A percentile compares a stretch with the other conserved stretches of the same genome.
Evolutionary conservation across 2,888 invertebrate species (phyloP).

Genomic region (Caenorhabditis angaria): DNA sequence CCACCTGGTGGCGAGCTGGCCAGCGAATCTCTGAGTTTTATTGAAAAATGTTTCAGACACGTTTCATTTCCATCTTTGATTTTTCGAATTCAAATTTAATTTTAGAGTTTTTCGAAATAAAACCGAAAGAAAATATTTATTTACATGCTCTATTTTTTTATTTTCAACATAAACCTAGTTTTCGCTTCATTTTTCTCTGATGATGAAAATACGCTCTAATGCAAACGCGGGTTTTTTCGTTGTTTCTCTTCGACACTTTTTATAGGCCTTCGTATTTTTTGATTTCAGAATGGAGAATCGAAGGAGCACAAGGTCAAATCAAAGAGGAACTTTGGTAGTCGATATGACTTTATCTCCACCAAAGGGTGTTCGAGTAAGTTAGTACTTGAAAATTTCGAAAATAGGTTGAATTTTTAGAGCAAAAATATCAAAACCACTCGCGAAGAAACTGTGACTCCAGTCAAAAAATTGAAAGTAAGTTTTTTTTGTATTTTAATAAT

Average conservation of each 20-base stretch:
- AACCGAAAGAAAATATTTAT: too few species aligned
- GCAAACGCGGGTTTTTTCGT: slow-evolving; percentile 1
- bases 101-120: too few species aligned
- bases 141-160: too few species aligned
- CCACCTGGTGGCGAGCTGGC: too few species aligned
- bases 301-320: background rate
- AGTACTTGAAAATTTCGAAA: slow-evolving; percentile 13
- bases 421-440: background rate
- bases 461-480: too few species aligned
- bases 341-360: background rate
- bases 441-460: too few species aligned
- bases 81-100: too few species aligned
- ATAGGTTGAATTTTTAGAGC: background rate
- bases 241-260: too few species aligned
- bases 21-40: too few species aligned
- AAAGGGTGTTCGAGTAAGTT: background rate
- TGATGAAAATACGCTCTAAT: background rate
- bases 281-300: background rate
- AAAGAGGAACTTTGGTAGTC: background rate
- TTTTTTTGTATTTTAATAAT: too few species aligned
- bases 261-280: background rate
- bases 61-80: too few species aligned
- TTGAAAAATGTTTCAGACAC: too few species aligned
- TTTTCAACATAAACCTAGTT: background rate
- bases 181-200: background rate